These are phyloP conservation scores for Rhodophaea formosa DNA, from an alignment of 2,888 invertebrate genomes.

Conservation along the genomic window DNA sequence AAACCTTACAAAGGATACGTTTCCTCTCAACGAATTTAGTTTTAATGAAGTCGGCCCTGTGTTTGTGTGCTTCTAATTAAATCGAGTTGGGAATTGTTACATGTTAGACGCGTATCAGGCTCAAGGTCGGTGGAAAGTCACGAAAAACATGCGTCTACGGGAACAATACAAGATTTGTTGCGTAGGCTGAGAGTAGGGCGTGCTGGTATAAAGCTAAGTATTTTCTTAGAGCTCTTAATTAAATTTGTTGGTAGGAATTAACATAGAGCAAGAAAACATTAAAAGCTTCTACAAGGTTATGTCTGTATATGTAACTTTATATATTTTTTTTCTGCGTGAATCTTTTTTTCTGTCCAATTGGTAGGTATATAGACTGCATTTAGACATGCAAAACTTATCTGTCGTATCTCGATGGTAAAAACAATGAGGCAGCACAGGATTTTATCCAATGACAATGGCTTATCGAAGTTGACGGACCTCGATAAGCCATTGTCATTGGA, in stretches of 20 bases:
- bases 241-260: not conserved
- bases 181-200: not conserved
- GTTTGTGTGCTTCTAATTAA: constrained; percentile 12
- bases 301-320: too few species aligned
- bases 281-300: too few species aligned
- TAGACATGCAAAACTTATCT: too few species aligned
- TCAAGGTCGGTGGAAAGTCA: not conserved
- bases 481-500: too few species aligned
- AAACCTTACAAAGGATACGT: not conserved
- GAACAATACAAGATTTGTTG: not conserved
- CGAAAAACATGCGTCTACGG: not conserved
- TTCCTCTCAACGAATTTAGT: constrained; percentile 13
- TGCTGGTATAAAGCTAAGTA: not conserved
- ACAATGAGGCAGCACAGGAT: too few species aligned
- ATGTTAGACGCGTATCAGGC: constrained; percentile 7
- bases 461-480: too few species aligned
- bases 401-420: too few species aligned
- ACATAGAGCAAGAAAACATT: too few species aligned
- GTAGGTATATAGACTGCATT: too few species aligned
- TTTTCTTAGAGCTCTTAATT: not conserved
- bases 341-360: too few species aligned
- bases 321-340: too few species aligned
- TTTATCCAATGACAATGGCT: too few species aligned
- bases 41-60: constrained; percentile 15
- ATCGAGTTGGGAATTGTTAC: constrained; percentile 16